Percentiles rank a stretch among this genome's conserved stretches.
phyloP scores from a whole-genome alignment of 2,888 invertebrate genomes.

The Proisotoma minuta region DNA sequence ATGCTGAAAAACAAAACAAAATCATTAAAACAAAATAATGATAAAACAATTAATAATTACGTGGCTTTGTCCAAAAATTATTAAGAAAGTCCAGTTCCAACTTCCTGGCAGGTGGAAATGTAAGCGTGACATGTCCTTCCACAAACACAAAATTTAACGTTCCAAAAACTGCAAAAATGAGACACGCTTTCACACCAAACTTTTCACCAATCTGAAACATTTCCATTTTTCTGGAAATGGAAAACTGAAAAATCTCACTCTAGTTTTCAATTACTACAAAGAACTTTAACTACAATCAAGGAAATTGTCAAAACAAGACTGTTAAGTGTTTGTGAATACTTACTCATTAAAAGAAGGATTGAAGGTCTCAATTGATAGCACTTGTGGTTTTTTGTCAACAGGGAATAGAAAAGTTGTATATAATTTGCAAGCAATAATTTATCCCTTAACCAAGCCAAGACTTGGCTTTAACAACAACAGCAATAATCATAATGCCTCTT shows the following conservation, averaged over 20 bases:
- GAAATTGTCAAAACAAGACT: constrained; percentile 3
- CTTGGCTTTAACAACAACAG: too few relatives aligned
- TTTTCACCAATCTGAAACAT: too few relatives aligned
- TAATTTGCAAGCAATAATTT: too few relatives aligned
- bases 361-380: not conserved
- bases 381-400: not conserved
- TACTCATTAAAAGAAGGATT: not conserved
- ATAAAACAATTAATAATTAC: too few relatives aligned
- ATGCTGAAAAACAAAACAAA: too few relatives aligned
- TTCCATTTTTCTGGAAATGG: not conserved
- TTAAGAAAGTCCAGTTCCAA: constrained; percentile 90
- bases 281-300: not conserved
- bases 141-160: not conserved
- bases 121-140: constrained; percentile 72
- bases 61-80: constrained; percentile 78
- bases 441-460: too few relatives aligned
- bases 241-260: not conserved
- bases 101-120: constrained; percentile 81
- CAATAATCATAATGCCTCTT: too few relatives aligned
- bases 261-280: not conserved
- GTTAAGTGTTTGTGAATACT: not conserved
- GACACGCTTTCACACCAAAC: not conserved
- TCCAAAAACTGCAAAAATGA: not conserved
- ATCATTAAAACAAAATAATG: too few relatives aligned
- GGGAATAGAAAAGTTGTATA: not conserved